Evolutionary conservation across 2,113 vertebrate species (phyloP).

Genomic region (Baryphthengus martii): DNA sequence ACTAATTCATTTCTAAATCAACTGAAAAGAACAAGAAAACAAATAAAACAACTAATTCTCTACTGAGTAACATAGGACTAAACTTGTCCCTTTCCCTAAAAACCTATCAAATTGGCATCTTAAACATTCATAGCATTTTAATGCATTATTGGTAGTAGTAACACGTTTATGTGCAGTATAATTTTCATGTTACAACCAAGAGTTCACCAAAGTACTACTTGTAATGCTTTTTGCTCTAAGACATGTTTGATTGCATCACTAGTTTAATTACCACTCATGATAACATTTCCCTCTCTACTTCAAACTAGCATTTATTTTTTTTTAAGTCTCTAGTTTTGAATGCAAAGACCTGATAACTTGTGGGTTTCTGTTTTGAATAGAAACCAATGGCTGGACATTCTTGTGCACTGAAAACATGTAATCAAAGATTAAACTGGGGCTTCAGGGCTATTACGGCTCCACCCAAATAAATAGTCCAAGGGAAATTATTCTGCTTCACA

Average conservation of each 20-base stretch:
- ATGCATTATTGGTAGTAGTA: neutral
- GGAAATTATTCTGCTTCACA: constrained; percentile 59
- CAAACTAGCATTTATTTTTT: neutral
- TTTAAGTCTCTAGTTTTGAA: constrained; percentile 17
- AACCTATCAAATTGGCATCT: neutral
- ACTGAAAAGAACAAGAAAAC: neutral
- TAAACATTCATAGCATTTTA: neutral
- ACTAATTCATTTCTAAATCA: constrained; percentile 19
- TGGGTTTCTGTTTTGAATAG: constrained; percentile 30
- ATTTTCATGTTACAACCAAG: neutral
- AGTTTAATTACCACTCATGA: neutral
- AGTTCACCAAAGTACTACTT: neutral
- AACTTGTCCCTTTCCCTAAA: neutral
- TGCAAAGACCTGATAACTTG: constrained; percentile 30
- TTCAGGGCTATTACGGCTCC: constrained; percentile 44
- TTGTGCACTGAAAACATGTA: constrained; percentile 50
- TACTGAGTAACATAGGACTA: neutral
- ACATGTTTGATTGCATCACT: neutral
- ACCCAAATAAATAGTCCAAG: constrained; percentile 66
- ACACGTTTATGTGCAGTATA: neutral
- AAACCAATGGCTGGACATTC: constrained; percentile 46
- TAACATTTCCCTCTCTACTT: constrained; percentile 27
- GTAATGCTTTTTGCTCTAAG: neutral
- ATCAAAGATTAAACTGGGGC: constrained; percentile 56
- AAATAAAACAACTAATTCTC: neutral